These are phyloP conservation scores for Trachelus tabidus DNA, from an alignment of 2,888 invertebrate genomes.

Conservation along the genomic window DNA sequence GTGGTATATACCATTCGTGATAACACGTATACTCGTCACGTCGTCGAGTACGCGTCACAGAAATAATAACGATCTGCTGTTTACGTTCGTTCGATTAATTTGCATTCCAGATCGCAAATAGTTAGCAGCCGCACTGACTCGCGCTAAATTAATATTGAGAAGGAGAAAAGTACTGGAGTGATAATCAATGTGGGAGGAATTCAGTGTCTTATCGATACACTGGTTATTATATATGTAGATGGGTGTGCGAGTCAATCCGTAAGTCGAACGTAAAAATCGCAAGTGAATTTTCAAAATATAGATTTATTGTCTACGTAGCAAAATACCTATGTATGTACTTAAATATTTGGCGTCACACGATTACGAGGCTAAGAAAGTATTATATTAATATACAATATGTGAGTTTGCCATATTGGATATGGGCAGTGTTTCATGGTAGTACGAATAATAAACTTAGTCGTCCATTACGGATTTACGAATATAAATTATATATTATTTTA, in stretches of 20 bases:
- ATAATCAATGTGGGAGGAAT: neutral
- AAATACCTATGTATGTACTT: slow-evolving; percentile 62
- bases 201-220: neutral
- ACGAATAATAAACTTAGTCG: slow-evolving; percentile 47
- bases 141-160: neutral
- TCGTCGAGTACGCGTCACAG: no score
- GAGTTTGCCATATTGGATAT: slow-evolving; percentile 57
- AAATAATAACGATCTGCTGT: no score
- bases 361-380: slow-evolving; percentile 56
- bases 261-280: neutral
- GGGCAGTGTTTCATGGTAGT: slow-evolving; percentile 59
- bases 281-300: slow-evolving; percentile 46
- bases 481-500: slow-evolving; percentile 54
- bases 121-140: neutral
- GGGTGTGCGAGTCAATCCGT: slow-evolving; percentile 5
- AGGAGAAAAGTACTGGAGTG: neutral
- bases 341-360: slow-evolving; percentile 64
- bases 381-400: slow-evolving; percentile 62
- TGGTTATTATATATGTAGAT: neutral
- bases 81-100: no score
- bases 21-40: no score
- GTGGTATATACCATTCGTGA: no score
- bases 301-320: slow-evolving; percentile 64
- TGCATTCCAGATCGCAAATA: neutral
- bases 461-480: slow-evolving; percentile 32